Conservation (phyloP, 2,797 vertebrate species). For the Channallabes apus region DNA sequence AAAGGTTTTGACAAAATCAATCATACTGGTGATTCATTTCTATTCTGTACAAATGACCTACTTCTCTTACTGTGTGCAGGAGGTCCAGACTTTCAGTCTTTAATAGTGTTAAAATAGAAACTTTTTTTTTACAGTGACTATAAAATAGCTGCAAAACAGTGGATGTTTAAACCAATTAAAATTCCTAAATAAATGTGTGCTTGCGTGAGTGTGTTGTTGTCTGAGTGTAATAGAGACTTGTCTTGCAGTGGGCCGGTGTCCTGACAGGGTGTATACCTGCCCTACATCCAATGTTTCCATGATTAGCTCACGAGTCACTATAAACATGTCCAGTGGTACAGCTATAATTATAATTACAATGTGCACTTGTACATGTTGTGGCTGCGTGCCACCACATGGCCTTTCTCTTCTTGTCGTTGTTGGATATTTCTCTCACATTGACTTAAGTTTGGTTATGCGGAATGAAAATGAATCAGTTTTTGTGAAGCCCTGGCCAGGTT, state of each 20-base stretch:
- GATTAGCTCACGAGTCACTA: not conserved
- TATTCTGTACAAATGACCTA: constrained; percentile 71
- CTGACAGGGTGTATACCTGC: not conserved
- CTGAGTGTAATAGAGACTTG: not conserved
- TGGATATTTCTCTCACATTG: not conserved
- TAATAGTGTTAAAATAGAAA: not conserved
- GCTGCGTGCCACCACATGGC: not conserved
- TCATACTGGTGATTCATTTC: constrained; percentile 53
- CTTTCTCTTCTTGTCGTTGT: not conserved
- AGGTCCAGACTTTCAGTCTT: not conserved
- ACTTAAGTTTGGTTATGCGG: not conserved
- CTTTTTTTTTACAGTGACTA: not conserved
- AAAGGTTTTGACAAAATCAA: not conserved
- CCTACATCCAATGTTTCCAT: no score
- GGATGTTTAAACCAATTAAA: not conserved
- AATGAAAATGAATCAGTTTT: not conserved
- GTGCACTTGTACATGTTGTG: not conserved
- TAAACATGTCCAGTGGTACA: not conserved
- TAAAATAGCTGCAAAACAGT: not conserved
- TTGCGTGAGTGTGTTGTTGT: not conserved
- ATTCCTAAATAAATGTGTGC: not conserved
- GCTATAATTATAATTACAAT: not conserved
- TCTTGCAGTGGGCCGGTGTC: not conserved
- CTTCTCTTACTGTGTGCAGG: constrained; percentile 56
- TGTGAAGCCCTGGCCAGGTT: not conserved